Base-by-base conservation (phyloP, 2,888 invertebrate genomes). In the Erpobdella octoculata region DNA sequence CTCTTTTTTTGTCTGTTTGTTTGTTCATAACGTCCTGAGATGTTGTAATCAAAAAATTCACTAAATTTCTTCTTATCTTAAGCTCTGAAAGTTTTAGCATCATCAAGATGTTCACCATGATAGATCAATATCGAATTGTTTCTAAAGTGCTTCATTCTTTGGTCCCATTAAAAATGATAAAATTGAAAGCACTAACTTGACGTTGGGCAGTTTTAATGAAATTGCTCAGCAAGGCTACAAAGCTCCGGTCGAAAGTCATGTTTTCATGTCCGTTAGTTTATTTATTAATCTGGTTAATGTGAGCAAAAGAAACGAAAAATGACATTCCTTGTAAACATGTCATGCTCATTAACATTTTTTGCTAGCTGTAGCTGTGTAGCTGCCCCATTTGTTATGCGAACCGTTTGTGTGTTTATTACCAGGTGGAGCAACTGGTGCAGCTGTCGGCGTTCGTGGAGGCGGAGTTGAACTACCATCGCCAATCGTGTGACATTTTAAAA, bases 371-470 rank as follows among this genome's bases (percentile, higher is more conserved):
- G 46, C 21, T 46, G 46, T 46, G 25, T 33, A 35, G 3, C 5
- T 18, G 18, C 37, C 36, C n/a, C 12, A 9, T 12, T 31, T 31
- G 35, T 31, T 28, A 38, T 25, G 18, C n/a, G n/a, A 5, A 36
- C n/a, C 1, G 37, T 21, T 62, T 62, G 31, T 67, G 9, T 6
- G n/a, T n/a, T 9, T 3, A 12, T 12, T 3, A 15, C 41, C 82
- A 94, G 93, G 90, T 95, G 77, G 98, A 98, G 85, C 97, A 98
- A 87, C 92, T 98, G 78, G 93, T 95, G 75, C 97, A 98, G 85
- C 87, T 99, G 81, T 89, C 91, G 75, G 93, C 94, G 78, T 94
- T 99, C 85, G 91, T 96, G 72, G 96, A 97, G 84, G 93, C 92
- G 70, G 88, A 97, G 71, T 86, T 92, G 82, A 96, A 97, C 81